phyloP scores from a whole-genome alignment of 2,888 invertebrate species.

The Eupithecia dodoneata region DNA sequence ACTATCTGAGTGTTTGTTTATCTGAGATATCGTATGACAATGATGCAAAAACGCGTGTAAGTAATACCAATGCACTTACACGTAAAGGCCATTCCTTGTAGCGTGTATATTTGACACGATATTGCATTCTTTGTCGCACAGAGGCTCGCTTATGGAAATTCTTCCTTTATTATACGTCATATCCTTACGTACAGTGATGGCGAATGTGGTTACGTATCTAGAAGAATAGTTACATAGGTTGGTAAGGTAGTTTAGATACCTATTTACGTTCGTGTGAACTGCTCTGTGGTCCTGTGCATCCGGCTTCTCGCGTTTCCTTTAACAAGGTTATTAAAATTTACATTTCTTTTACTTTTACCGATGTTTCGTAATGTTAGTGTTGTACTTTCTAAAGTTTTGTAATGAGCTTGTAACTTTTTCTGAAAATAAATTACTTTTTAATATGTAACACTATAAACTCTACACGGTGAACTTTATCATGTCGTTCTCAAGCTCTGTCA shows the following conservation, averaged over 20 bases:
- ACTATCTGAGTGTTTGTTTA: constrained; percentile 17
- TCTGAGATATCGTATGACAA: constrained; percentile 33
- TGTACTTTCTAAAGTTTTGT: constrained; percentile 8
- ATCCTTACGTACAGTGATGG: constrained; percentile 5
- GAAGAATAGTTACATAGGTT: not conserved
- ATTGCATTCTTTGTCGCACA: constrained; percentile 42
- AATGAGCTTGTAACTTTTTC: not conserved
- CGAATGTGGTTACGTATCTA: constrained; percentile 7
- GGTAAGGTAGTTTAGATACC: no score
- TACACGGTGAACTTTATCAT: not conserved
- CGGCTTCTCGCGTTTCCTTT: constrained; percentile 22
- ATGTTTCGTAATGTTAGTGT: constrained; percentile 7
- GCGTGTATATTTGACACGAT: constrained; percentile 41
- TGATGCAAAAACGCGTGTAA: constrained; percentile 55
- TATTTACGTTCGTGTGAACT: constrained; percentile 11
- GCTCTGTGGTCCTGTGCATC: constrained; percentile 19
- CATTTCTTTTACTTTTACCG: constrained; percentile 21
- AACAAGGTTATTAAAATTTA: constrained; percentile 8
- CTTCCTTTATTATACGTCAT: constrained; percentile 27
- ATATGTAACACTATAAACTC: not conserved
- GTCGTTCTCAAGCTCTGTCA: not conserved
- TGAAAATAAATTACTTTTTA: not conserved
- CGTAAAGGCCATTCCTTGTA: constrained; percentile 37
- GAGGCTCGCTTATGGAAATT: constrained; percentile 39
- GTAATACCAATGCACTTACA: constrained; percentile 43